A percentile compares a stretch with the other conserved stretches of the same genome.
Conservation (phyloP, 2,113 vertebrate species). For the Papio anubis region DNA sequence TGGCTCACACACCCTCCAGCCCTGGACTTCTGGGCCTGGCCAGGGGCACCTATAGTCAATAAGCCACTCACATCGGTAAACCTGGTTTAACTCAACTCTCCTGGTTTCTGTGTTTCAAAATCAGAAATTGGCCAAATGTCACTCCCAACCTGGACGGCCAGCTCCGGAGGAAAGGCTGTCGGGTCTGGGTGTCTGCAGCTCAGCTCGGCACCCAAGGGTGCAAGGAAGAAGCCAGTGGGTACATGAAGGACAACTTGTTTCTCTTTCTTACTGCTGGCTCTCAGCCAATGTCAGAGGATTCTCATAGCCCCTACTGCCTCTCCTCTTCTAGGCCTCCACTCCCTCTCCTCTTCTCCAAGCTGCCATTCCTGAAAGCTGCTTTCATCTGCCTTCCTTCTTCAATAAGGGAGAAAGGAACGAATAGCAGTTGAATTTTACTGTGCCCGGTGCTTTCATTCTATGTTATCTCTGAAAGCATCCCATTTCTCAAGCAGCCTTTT, state of each 20-base stretch:
- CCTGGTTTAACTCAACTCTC: neutral
- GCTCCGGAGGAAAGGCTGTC: neutral
- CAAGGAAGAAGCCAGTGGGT: too few species aligned
- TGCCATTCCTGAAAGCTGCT: neutral
- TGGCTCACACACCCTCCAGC: neutral
- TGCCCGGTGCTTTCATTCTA: accelerated
- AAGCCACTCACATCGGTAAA: neutral
- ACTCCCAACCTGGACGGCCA: neutral
- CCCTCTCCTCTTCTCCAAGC: too few species aligned
- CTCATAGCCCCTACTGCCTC: accelerated
- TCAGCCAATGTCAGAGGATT: accelerated
- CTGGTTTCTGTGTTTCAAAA: neutral
- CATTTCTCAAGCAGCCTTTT: neutral
- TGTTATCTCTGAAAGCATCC: neutral
- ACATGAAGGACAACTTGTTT: too few species aligned
- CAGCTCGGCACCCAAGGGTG: neutral
- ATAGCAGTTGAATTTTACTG: too few species aligned
- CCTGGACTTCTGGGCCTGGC: neutral
- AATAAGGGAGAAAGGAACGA: neutral
- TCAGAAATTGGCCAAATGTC: neutral
- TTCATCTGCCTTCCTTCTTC: neutral
- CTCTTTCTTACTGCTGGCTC: neutral
- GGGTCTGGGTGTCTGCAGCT: neutral
- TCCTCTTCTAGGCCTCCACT: neutral
- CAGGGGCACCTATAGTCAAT: accelerated